Conservation (phyloP, 2,888 invertebrate genomes). For the Esperia sulphurella region DNA sequence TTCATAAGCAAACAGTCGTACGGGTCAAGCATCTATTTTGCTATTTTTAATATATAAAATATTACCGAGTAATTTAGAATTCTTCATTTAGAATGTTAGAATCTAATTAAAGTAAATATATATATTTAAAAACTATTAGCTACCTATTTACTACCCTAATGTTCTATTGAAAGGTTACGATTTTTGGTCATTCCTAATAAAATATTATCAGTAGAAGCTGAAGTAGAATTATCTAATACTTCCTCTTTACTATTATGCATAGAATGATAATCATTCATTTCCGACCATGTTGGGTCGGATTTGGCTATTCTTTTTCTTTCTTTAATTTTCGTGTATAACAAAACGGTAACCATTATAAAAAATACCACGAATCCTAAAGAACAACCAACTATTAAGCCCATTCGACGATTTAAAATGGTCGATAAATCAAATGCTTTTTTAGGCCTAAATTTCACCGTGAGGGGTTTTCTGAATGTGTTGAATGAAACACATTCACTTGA, state of each 20-base stretch:
- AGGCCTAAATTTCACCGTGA: constrained; percentile 40
- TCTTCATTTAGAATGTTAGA: constrained; percentile 13
- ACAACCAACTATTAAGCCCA: constrained; percentile 71
- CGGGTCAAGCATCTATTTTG: constrained; percentile 38
- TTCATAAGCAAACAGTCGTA: constrained; percentile 42
- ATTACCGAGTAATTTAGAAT: constrained; percentile 13
- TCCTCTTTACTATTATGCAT: constrained; percentile 72
- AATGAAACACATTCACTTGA: constrained; percentile 70
- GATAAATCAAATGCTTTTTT: constrained; percentile 53
- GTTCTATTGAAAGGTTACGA: constrained; percentile 39
- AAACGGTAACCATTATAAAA: constrained; percentile 67
- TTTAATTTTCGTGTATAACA: constrained; percentile 69
- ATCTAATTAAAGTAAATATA: constrained; percentile 14
- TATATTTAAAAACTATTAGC: constrained; percentile 28
- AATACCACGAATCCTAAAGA: constrained; percentile 67
- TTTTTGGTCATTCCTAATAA: constrained; percentile 68
- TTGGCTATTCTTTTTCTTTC: constrained; percentile 71
- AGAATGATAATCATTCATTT: constrained; percentile 72
- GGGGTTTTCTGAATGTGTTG: constrained; percentile 55
- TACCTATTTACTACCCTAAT: constrained; percentile 9
- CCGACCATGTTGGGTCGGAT: constrained; percentile 67
- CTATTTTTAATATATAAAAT: constrained; percentile 24
- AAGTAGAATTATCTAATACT: constrained; percentile 61
- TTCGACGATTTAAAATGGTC: constrained; percentile 57
- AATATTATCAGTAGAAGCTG: constrained; percentile 73